phyloP scores from a whole-genome alignment of 2,113 vertebrate genomes.

The Bambusicola thoracicus region DNA sequence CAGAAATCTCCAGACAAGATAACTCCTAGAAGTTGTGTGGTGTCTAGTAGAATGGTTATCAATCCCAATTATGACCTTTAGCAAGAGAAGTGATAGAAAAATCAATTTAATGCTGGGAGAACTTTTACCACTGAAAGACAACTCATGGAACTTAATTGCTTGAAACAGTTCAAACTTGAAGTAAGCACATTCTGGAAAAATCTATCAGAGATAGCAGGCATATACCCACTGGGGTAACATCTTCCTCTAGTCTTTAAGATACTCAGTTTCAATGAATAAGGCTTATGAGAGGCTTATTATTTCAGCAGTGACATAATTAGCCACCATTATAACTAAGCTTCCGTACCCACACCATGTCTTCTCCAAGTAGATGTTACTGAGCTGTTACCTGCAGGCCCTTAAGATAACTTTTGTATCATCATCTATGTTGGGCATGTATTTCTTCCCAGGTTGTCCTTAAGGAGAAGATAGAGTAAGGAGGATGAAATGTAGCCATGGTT shows the following conservation, averaged over 20 bases:
- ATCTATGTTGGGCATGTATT: neutral
- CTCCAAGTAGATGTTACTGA: neutral
- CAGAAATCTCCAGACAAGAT: neutral
- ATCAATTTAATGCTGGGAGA: conserved; percentile 19
- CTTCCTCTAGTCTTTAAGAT: neutral
- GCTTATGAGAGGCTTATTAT: conserved; percentile 4
- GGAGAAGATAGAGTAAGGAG: neutral
- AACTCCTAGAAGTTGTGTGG: neutral
- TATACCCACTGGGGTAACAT: neutral
- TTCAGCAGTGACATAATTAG: conserved; percentile 13
- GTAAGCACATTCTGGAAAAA: conserved; percentile 20
- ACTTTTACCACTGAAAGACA: neutral
- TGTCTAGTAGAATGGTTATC: neutral
- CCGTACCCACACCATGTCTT: neutral
- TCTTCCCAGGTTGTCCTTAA: neutral
- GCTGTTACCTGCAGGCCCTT: neutral
- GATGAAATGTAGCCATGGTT: accelerated
- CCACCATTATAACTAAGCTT: neutral
- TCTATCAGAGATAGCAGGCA: neutral
- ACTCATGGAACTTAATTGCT: neutral
- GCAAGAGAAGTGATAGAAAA: neutral
- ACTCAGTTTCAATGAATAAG: neutral
- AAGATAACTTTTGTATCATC: neutral
- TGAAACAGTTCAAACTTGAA: conserved; percentile 27
- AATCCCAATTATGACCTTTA: neutral